Base-by-base conservation (phyloP, 2,797 vertebrate genomes). In the Merluccius polli region DNA sequence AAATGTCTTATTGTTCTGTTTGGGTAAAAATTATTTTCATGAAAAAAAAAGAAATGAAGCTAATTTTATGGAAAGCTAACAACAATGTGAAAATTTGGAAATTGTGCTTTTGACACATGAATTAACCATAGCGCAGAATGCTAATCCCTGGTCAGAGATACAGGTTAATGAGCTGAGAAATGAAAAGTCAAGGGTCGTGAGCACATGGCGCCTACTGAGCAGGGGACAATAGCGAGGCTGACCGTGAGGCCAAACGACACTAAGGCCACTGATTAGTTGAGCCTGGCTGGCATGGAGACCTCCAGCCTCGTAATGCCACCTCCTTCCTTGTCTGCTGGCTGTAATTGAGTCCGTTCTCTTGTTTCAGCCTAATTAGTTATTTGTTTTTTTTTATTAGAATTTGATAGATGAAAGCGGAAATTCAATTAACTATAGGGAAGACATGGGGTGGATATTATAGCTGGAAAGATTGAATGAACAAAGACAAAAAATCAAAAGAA, bases 111-210 rank as follows among this genome's bases (percentile, higher is more conserved):
- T 72, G 82, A 86, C 52, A 59, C 52, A 9, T n/a, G 21, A 59
- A 24, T 33, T 59, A 11, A 24, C 29, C 31, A 59, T 7, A 44
- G 72, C 69, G 84, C 75, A 15, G 77, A 81, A 73, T 36, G 77
- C 38, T 67, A 24, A 70, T 30, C 15, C 24, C 29, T 83, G 86
- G 83, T 81, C 80, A 83, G 82, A 85, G 77, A 78, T 86, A 87
- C 78, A 69, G 69, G 89, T 87, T 90, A 92, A 93, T 92, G 89
- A 93, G 85, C 85, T 87, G 83, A 92, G 89, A 91, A 90, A 93
- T 92, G 92, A 92, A 90, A 27, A 80, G 78, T 78, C n/a, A n/a
- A 74, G 69, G 80, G 77, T 87, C 91, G 85, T 79, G 86, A 90
- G 88, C 81, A 82, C 63, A 72, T 79, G 78, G 85, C 81, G 27